Base-by-base conservation (phyloP, 1,140 invertebrate species). In the Eriocheir sinensis region DNA sequence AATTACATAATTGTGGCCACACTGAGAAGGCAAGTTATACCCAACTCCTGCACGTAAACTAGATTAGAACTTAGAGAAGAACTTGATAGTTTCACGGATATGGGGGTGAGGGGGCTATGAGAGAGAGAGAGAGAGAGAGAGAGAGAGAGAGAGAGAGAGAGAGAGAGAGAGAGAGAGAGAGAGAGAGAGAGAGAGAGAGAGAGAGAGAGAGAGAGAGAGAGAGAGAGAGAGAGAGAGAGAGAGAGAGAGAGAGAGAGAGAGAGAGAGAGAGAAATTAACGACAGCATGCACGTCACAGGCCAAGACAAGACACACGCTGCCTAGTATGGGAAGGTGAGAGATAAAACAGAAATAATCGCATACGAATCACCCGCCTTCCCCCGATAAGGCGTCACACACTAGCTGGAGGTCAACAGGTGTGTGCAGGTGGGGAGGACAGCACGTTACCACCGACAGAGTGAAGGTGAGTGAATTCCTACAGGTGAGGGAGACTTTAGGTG, bases 141-240 rank as follows among this genome's bases (percentile, higher is more conserved):
- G 83, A 86, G 34, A 41, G 83, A 40, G 83, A 86, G 34, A 41
- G 40, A 41, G 40, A 41, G 36, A 86, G 83, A 86, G 83, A 41
- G 40, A 86, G 40, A 41, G 40, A 41, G 83, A 41, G 83, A 86
- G 83, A 38, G 83, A 86, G 40, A 38, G 83, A 86, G 83, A 86
- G 83, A 86, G 83, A 86, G 83, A 86, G 83, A 86, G 83, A 86
- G 83, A 86, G 83, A 86, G 83, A 86, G 83, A 86, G 83, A 86
- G 83, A 86, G 83, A 86, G 83, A 86, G 83, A 86, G 83, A 86
- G 83, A 86, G 83, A 86, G 83, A 86, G 83, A 36, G 32, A 36
- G 83, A 86, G 83, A 86, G 83, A 86, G 83, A 86, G 83, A 86
- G 83, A 86, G 83, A 86, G 83, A 86, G 83, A 86, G 83, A 86